Conservation (phyloP, 1,140 invertebrate species). For the Danaus melanippus region DNA sequence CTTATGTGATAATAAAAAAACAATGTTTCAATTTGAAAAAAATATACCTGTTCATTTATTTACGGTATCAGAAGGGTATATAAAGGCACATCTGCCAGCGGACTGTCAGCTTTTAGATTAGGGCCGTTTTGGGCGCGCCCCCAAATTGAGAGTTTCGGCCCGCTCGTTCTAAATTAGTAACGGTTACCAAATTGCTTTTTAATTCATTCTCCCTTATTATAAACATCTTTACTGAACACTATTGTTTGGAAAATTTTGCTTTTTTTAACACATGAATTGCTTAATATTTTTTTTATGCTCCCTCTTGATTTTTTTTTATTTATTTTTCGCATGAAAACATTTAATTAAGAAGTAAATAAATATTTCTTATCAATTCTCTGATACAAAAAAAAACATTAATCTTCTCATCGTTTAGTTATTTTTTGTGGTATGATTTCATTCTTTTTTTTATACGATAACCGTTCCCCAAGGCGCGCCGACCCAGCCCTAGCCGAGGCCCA, state of each 20-base stretch:
- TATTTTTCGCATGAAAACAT: too few relatives aligned
- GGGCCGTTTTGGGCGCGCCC: conserved; percentile 41
- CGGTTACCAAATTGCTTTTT: conserved; percentile 69
- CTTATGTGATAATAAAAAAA: not conserved
- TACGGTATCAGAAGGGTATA: conserved; percentile 20
- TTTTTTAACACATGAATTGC: too few relatives aligned
- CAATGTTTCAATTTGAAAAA: conserved; percentile 5
- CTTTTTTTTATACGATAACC: conserved; percentile 40
- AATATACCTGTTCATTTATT: conserved; percentile 23
- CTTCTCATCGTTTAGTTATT: conserved; percentile 45
- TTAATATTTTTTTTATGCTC: too few relatives aligned
- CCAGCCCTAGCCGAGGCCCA: conserved; percentile 64
- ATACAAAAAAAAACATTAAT: too few relatives aligned
- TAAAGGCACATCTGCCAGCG: conserved; percentile 51
- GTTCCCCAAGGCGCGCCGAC: conserved; percentile 44
- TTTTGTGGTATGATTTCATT: conserved; percentile 40
- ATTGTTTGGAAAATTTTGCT: not conserved
- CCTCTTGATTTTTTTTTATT: too few relatives aligned
- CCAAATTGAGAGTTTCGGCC: conserved; percentile 55
- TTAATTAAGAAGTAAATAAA: too few relatives aligned
- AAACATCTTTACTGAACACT: conserved; percentile 19
- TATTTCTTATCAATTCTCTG: too few relatives aligned
- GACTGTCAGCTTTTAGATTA: conserved; percentile 67
- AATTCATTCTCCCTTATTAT: conserved; percentile 59
- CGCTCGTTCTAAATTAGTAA: conserved; percentile 60